These are phyloP conservation scores for Poecilus cupreus DNA, from an alignment of 2,888 invertebrate species.

Conservation along the genomic window DNA sequence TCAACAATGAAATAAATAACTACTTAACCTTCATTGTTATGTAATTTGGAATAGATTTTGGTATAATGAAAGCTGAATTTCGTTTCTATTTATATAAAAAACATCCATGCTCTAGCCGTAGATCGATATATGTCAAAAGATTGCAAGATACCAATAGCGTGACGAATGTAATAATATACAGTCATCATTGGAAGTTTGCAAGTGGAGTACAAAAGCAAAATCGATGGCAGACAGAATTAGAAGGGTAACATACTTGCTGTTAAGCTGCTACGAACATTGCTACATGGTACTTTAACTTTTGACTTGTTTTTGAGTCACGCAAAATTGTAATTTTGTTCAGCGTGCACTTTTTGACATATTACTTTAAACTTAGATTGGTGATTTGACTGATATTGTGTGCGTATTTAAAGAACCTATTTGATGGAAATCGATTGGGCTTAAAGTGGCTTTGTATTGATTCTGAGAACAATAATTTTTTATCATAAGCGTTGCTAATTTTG, in stretches of 20 bases:
- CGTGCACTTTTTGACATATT: slow-evolving; percentile 25
- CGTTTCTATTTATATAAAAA: slow-evolving; percentile 15
- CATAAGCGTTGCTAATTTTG: neutral
- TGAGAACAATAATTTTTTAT: neutral
- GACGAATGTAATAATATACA: slow-evolving; percentile 13
- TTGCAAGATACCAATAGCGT: slow-evolving; percentile 29
- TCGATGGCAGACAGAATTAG: slow-evolving; percentile 38
- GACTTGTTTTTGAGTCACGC: slow-evolving; percentile 1
- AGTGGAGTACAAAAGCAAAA: slow-evolving; percentile 32
- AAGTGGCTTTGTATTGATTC: neutral
- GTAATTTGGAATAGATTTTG: neutral
- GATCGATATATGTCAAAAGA: slow-evolving; percentile 25
- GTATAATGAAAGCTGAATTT: neutral
- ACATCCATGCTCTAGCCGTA: neutral
- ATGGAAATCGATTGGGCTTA: neutral
- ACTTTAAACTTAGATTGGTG: neutral
- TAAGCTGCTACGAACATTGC: slow-evolving; percentile 11
- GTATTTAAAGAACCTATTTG: neutral
- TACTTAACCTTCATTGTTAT: neutral
- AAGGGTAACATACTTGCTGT: slow-evolving; percentile 33
- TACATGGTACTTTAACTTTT: slow-evolving; percentile 26
- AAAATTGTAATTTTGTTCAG: slow-evolving; percentile 37
- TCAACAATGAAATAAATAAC: slow-evolving; percentile 7
- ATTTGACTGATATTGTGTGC: neutral
- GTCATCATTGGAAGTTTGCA: slow-evolving; percentile 28